phyloP scores from a whole-genome alignment of 2,113 vertebrate species.

The Ascaphus truei region DNA sequence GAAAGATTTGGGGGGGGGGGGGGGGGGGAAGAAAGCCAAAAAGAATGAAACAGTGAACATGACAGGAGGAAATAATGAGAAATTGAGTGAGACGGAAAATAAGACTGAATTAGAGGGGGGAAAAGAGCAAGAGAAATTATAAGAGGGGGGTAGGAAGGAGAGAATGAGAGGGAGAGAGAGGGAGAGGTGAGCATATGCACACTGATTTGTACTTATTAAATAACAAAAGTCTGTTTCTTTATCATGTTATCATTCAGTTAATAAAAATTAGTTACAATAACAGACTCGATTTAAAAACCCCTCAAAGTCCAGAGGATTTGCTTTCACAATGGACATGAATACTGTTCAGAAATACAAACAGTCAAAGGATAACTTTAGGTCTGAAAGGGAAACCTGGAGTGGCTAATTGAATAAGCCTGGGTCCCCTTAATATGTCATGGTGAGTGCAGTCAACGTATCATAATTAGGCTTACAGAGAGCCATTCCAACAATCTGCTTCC shows the following conservation, averaged over 20 bases:
- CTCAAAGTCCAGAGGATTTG: constrained; percentile 88
- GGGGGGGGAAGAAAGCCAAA: too few relatives aligned
- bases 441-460: constrained; percentile 99
- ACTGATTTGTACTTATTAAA: constrained; percentile 80
- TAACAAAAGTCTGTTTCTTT: constrained; percentile 82
- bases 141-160: background rate
- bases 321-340: constrained; percentile 93
- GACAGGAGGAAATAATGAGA: background rate
- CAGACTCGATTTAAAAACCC: constrained; percentile 79
- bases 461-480: constrained; percentile 99
- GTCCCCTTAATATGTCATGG: constrained; percentile 99
- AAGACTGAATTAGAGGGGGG: background rate
- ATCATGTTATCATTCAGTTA: constrained; percentile 90
- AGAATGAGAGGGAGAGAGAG: constrained; percentile 53
- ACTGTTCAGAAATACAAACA: constrained; percentile 99
- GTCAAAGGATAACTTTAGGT: constrained; percentile 98
- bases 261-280: constrained; percentile 98
- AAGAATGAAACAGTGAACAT: too few relatives aligned
- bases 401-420: constrained; percentile 99
- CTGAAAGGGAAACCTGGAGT: constrained; percentile 97
- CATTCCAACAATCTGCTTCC: constrained; percentile 99
- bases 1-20: too few relatives aligned
- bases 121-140: background rate
- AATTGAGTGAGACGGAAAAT: background rate
- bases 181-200: constrained; percentile 72